Conservation (phyloP, 2,888 invertebrate species). For the Timema cristinae region DNA sequence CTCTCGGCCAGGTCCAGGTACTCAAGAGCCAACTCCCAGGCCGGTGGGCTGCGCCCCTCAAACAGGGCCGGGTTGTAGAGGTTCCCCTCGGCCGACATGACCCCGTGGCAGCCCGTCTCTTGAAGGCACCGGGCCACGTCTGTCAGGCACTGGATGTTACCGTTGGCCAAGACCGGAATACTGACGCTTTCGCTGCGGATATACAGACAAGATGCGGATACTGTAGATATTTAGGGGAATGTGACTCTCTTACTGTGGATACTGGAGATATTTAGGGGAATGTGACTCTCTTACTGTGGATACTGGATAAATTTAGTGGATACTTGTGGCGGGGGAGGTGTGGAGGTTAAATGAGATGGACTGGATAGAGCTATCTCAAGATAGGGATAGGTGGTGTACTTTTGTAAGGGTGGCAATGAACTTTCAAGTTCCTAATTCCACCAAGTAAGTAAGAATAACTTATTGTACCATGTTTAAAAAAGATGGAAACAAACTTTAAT, state of each 20-base stretch:
- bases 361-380: too few species aligned
- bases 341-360: too few species aligned
- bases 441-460: too few species aligned
- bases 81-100: conserved; percentile 93
- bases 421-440: too few species aligned
- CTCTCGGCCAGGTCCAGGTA: conserved; percentile 77
- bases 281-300: background rate
- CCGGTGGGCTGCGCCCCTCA: conserved; percentile 68
- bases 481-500: too few species aligned
- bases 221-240: background rate
- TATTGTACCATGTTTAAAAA: too few species aligned
- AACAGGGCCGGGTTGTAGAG: conserved; percentile 97
- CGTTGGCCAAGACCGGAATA: conserved; percentile 96
- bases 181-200: conserved; percentile 69
- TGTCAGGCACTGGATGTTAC: conserved; percentile 88
- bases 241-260: background rate
- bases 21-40: conserved; percentile 86
- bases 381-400: too few species aligned
- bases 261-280: background rate
- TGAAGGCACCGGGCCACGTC: conserved; percentile 82
- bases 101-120: conserved; percentile 79
- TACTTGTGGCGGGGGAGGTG: too few species aligned
- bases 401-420: too few species aligned
- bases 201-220: conserved; percentile 3
- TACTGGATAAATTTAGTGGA: background rate